These are phyloP conservation scores for Pitangus sulphuratus DNA, from an alignment of 2,797 vertebrate species.

Conservation along the genomic window DNA sequence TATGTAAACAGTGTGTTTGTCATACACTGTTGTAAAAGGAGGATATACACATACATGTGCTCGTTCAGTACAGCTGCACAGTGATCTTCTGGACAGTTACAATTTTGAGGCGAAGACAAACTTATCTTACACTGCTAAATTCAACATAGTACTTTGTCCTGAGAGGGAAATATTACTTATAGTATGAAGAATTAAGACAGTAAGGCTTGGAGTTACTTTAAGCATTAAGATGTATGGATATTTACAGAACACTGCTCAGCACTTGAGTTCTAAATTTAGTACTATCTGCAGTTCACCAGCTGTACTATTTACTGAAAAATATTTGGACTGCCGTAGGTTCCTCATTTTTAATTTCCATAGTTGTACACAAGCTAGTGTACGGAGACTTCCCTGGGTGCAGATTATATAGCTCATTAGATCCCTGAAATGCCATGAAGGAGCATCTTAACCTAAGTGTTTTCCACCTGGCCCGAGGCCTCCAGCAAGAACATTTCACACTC, in stretches of 20 bases:
- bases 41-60: not conserved
- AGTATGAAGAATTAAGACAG: not conserved
- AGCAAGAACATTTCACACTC: not conserved
- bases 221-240: not conserved
- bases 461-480: conserved; percentile 33
- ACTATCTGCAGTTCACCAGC: conserved; percentile 24
- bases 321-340: not conserved
- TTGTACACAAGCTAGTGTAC: not conserved
- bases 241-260: conserved; percentile 11
- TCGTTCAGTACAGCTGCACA: not conserved
- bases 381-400: not conserved
- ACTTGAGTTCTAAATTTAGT: conserved; percentile 21
- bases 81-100: not conserved
- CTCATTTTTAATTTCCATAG: conserved; percentile 4
- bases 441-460: not conserved
- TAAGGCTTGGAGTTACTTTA: not conserved
- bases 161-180: not conserved
- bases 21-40: not conserved
- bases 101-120: not conserved
- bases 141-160: not conserved
- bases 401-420: conserved; percentile 11
- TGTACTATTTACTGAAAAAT: conserved; percentile 42
- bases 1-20: not conserved
- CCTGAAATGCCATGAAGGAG: conserved; percentile 5
- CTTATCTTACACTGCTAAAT: not conserved